Conservation (phyloP, 2,888 invertebrate species). For the Clepsis dumicolana region DNA sequence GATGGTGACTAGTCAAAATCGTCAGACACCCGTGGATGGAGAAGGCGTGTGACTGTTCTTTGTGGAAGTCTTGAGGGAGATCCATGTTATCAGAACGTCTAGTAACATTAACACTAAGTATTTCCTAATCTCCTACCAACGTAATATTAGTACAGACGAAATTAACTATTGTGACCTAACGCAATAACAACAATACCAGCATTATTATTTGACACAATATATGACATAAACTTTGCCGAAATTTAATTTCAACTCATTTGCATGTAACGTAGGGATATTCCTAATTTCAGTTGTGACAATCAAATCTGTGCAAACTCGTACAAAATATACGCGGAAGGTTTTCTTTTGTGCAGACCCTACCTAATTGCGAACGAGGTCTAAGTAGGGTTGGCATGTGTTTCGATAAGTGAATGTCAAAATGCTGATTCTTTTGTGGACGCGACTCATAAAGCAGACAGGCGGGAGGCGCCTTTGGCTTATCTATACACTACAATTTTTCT, state of each 20-base stretch:
- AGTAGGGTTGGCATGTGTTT: not conserved
- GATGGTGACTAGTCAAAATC: too few relatives aligned
- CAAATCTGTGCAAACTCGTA: slow-evolving; percentile 8
- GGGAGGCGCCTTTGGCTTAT: too few relatives aligned
- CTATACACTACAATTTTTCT: too few relatives aligned
- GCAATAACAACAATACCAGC: not conserved
- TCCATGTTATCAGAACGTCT: too few relatives aligned
- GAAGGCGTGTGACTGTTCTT: too few relatives aligned
- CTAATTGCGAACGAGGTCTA: slow-evolving; percentile 23
- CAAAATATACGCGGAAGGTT: slow-evolving; percentile 23
- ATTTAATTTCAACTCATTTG: slow-evolving; percentile 27
- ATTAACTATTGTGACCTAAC: not conserved
- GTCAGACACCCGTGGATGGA: too few relatives aligned
- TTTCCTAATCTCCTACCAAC: too few relatives aligned
- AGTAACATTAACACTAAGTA: too few relatives aligned
- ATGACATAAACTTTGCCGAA: slow-evolving; percentile 11
- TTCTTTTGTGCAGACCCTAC: slow-evolving; percentile 21
- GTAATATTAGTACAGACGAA: not conserved
- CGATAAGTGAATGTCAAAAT: not conserved
- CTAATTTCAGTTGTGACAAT: slow-evolving; percentile 17
- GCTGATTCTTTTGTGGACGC: too few relatives aligned
- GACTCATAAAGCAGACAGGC: too few relatives aligned
- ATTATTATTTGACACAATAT: not conserved
- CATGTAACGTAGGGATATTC: not conserved
- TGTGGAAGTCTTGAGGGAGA: too few relatives aligned